phyloP scores from a whole-genome alignment of 2,113 vertebrate genomes.

The Phalacrocorax brasilianus region DNA sequence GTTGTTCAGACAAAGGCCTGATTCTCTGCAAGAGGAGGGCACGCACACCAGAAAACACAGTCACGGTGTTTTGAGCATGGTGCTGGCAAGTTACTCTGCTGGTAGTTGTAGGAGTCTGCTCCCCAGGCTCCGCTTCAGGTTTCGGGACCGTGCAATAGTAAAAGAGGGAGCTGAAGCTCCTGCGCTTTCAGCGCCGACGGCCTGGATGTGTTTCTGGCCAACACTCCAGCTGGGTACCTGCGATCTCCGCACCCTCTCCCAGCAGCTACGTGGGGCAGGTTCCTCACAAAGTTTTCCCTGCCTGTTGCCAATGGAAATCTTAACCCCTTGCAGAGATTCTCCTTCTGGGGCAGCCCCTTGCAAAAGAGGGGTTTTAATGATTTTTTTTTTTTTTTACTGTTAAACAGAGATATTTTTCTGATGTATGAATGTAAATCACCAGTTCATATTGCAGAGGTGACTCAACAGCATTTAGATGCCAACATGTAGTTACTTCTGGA shows the following conservation, averaged over 20 bases:
- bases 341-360: not conserved
- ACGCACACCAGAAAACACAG: not conserved
- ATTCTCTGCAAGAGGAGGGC: slow-evolving; percentile 39
- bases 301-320: not conserved
- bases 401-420: not conserved
- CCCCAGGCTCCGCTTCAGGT: not conserved
- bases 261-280: not conserved
- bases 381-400: not conserved
- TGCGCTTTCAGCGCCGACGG: not conserved
- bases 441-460: slow-evolving; percentile 8
- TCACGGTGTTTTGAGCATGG: not conserved
- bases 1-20: slow-evolving; percentile 51
- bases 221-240: not conserved
- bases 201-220: not conserved
- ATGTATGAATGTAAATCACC: not conserved
- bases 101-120: not conserved
- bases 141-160: not conserved
- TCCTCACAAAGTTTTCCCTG: not conserved
- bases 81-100: not conserved
- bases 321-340: not conserved
- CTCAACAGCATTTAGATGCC: slow-evolving; percentile 23
- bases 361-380: not conserved
- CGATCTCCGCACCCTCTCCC: not conserved
- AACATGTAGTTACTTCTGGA: slow-evolving; percentile 19
- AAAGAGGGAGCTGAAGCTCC: not conserved